Evolutionary conservation across 2,888 invertebrate genomes (phyloP).

Genomic region (Leptinotarsa rubiginosa): DNA sequence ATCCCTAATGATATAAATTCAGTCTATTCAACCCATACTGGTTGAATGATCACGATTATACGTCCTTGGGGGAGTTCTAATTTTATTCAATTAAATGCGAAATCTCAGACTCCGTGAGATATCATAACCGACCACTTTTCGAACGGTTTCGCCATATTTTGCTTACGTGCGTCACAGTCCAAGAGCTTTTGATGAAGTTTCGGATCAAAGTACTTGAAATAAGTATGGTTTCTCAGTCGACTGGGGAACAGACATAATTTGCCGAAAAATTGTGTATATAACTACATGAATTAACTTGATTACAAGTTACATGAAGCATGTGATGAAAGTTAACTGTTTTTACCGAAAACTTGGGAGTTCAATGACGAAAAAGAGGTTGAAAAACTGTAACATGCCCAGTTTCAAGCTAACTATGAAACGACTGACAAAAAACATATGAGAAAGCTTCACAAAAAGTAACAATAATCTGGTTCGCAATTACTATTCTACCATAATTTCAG

Average conservation of each 20-base stretch:
- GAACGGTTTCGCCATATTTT: background rate
- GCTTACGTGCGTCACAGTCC: conserved; percentile 7
- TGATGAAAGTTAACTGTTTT: background rate
- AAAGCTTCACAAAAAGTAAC: too few species aligned
- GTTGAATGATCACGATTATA: conserved; percentile 29
- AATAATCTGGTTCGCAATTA: too few species aligned
- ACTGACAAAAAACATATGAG: too few species aligned
- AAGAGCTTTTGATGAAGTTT: conserved; percentile 4
- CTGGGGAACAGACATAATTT: background rate
- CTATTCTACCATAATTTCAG: too few species aligned
- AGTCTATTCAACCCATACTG: conserved; percentile 24
- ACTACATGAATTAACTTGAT: background rate
- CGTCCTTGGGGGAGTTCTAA: conserved; percentile 28
- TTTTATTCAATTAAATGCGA: conserved; percentile 23
- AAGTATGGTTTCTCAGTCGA: background rate
- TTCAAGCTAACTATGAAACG: too few species aligned
- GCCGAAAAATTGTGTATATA: background rate
- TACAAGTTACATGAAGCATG: background rate
- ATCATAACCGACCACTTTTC: background rate
- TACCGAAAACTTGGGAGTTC: background rate
- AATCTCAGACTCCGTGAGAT: conserved; percentile 1
- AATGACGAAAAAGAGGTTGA: background rate
- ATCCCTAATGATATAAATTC: background rate
- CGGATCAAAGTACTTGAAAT: background rate
- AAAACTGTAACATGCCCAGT: too few species aligned